Base-by-base conservation (phyloP, 2,888 invertebrate genomes). In the Drosophila mimetica region DNA sequence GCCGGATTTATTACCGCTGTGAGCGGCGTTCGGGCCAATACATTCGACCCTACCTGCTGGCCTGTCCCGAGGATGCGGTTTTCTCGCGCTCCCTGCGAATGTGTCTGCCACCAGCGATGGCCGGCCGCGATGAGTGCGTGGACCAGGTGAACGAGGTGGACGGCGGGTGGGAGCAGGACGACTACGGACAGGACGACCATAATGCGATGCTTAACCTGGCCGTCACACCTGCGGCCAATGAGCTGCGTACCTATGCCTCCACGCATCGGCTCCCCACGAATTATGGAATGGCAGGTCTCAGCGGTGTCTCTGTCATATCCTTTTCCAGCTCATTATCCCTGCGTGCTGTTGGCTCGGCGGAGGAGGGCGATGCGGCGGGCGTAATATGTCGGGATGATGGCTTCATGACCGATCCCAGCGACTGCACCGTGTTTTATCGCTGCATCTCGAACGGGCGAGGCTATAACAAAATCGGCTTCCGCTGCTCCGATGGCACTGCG, bases 351-450 rank as follows among this genome's bases (percentile, higher is more conserved):
- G 82, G 67, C 2, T 71, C 71, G 16, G 67, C 58, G n/a, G 64
- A 71, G 13, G 85, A 79, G 36, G 69, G 61, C 4, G 71, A 64
- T 44, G 86, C 41, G 39, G 86, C 18, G 13, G 41, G 78, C 4
- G 82, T 89, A 14, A 69, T 79, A 52, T 96, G 96, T 87, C 92
- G 90, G n/a, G 90, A 92, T 74, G 95, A 95, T 89, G 96, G 96
- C 50, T 96, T 95, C 90, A 93, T 94, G 84, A 94, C 94, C 13
- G 94, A 96, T 90, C 92, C 93, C 37, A 92, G 92, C 44, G 93
- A 96, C 85, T 96, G 96, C 86, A 94, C 93, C 66, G 95, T 94
- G 89, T 96, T 96, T 92, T 96, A 95, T 89, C 93, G 96, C 75
- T 96, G 96, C 90, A 95, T 96, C 20, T 92, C 93, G 63, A 93